Evolutionary conservation across 1,140 invertebrate genomes (phyloP), one percentile per base, ranked within the genome.

Genomic region (Leptestheria dahalacensis): DNA sequence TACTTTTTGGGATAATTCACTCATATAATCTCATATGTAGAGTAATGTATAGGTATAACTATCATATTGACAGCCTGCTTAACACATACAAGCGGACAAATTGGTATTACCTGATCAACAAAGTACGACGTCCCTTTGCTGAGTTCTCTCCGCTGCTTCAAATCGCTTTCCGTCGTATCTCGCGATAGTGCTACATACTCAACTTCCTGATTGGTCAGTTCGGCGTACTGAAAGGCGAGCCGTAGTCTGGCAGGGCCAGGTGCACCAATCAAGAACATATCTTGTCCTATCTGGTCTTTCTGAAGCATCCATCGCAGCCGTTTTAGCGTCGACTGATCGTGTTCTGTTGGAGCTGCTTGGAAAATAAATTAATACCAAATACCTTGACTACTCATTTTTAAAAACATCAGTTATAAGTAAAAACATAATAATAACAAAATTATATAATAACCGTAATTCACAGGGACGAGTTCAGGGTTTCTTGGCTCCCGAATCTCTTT

Each of bases 61-160:
- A n/a, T n/a, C n/a, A n/a, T n/a, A n/a, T n/a, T n/a, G n/a, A n/a
- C n/a, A n/a, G n/a, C n/a, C n/a, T n/a, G n/a, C n/a, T n/a, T n/a
- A n/a, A n/a, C n/a, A n/a, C n/a, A n/a, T n/a, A n/a, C n/a, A n/a
- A n/a, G n/a, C n/a, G n/a, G 20, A 3, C 6, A 61, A 51, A 46
- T 21, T 47, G 15, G 41, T 54, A 33, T 61, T 69, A 88, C 87
- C 76, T 97, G 91, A 74, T 98, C 92, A 69, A 93, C 83, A 76
- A 96, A 97, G 68, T 82, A 82, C 0, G 91, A 91, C 33, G 85
- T 91, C 26, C 88, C 88, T 58, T 76, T 76, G 62, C 82, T 75
- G 62, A 98, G 96, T 74, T 98, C 95, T 66, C 93, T 77, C 56
- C 94, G 75, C 71, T 97, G 94, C 70, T 98, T 98, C 11, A 98